Evolutionary conservation across 2,797 vertebrate species (phyloP), one percentile per base, ranked within the genome.

Genomic region (Peromyscus eremicus): DNA sequence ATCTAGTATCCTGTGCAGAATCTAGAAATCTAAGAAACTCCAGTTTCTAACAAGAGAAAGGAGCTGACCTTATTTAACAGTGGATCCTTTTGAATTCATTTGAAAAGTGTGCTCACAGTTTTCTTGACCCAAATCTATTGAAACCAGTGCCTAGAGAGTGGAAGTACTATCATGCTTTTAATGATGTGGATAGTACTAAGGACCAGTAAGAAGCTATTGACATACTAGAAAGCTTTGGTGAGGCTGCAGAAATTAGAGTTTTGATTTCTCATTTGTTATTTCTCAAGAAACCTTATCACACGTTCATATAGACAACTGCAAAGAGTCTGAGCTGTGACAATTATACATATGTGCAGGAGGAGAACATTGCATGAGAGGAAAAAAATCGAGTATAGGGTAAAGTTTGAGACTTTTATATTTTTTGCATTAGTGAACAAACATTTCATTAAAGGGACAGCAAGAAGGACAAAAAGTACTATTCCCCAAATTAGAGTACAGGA

Each of bases 331-430:
- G 27, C 32, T 57, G 1, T 43, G 49, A 2, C 0, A 12, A 25
- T 19, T 49, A 23, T 4, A 21, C 6, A 64, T 27, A 80, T 2
- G 5, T 25, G 34, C 49, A 14, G 1, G 23, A 13, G 2, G 12
- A 6, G 6, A 62, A 32, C 0, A 7, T n/a, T 34, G 23, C 1
- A 9, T 0, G 4, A 46, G 6, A 19, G 7, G 12, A 5, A 10
- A 46, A 81, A 64, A 55, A 25, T 6, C 2, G 5, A 60, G 21
- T 55, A 4, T 60, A 49, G 0, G 32, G 13, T 4, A 68, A 84
- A 37, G 0, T 49, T 6, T 2, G 12, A 79, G 19, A 32, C 11
- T 52, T 52, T 16, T 7, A 2, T 1, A 52, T 4, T 25, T 90
- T 11, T 6, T 85, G 3, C 32, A 23, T n/a, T 68, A 13, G 6